Percentiles rank a stretch among this genome's conserved stretches.
Evolutionary conservation across 2,797 vertebrate genomes (phyloP).

Genomic region (Acridotheres tristis): DNA sequence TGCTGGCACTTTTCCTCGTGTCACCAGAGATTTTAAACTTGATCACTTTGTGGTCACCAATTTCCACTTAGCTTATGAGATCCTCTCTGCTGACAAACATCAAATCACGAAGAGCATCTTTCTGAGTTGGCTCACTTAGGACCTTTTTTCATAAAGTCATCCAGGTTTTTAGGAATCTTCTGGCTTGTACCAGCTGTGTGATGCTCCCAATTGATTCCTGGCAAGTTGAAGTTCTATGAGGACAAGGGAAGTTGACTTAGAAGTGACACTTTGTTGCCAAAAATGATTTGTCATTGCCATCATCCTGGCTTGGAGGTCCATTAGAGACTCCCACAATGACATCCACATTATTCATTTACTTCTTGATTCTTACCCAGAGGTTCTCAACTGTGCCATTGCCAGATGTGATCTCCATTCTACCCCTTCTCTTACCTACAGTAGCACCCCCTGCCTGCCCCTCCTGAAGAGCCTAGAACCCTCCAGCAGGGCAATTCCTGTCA

Average conservation of each 20-base stretch:
- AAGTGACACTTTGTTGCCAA: not conserved
- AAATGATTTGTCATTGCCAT: not conserved
- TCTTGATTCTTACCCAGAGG: not conserved
- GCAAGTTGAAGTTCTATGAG: not conserved
- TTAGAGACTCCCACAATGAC: not conserved
- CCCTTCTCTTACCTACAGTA: not conserved
- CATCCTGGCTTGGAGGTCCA: not conserved
- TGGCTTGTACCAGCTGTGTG: not conserved
- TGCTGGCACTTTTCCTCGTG: fast-evolving
- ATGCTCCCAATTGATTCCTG: not conserved
- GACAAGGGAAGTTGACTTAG: not conserved
- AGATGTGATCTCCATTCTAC: not conserved
- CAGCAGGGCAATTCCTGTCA: not conserved
- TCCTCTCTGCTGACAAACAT: not conserved
- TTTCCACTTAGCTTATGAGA: not conserved
- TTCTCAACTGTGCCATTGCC: not conserved
- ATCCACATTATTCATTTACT: not conserved
- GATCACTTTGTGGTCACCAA: not conserved
- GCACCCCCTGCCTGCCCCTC: not conserved
- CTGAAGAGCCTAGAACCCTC: not conserved
- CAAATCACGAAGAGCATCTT: not conserved
- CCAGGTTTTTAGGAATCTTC: not conserved
- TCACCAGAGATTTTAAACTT: not conserved
- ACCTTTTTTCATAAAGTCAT: not conserved
- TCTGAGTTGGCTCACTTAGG: not conserved